A percentile compares a stretch with the other conserved stretches of the same genome.
Evolutionary conservation across 2,113 vertebrate species (phyloP).

Genomic region (Notothenia coriiceps): DNA sequence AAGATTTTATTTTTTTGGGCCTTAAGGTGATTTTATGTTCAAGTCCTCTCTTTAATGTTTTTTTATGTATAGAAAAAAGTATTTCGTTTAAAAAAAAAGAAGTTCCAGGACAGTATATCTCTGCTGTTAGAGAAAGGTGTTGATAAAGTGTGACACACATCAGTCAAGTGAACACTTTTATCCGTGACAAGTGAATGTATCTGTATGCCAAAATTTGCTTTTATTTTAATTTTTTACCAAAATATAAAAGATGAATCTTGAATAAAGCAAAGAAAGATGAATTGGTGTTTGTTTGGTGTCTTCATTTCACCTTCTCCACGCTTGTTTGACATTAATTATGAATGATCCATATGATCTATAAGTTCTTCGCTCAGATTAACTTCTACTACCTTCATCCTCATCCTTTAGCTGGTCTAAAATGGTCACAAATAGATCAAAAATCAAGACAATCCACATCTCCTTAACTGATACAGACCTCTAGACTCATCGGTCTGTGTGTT

Average conservation of each 20-base stretch:
- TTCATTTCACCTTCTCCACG: neutral
- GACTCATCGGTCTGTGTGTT: neutral
- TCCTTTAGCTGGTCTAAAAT: neutral
- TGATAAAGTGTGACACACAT: slow-evolving; percentile 71
- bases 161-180: slow-evolving; percentile 70
- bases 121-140: slow-evolving; percentile 56
- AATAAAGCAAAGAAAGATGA: slow-evolving; percentile 72
- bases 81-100: slow-evolving; percentile 47
- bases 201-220: slow-evolving; percentile 86
- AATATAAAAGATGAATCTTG: slow-evolving; percentile 58
- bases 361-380: neutral
- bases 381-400: neutral
- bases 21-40: slow-evolving; percentile 58
- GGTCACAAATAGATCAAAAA: neutral
- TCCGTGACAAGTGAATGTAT: slow-evolving; percentile 94
- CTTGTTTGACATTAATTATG: neutral
- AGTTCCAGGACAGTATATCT: slow-evolving; percentile 59
- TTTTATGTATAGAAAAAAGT: slow-evolving; percentile 59
- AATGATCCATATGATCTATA: neutral
- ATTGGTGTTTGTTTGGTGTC: neutral
- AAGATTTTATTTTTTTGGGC: slow-evolving; percentile 69
- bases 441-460: neutral
- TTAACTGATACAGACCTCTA: neutral
- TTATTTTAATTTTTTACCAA: slow-evolving; percentile 78
- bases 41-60: slow-evolving; percentile 37